Base-by-base conservation (phyloP, 2,113 vertebrate genomes). In the Sebastes schlegelii region DNA sequence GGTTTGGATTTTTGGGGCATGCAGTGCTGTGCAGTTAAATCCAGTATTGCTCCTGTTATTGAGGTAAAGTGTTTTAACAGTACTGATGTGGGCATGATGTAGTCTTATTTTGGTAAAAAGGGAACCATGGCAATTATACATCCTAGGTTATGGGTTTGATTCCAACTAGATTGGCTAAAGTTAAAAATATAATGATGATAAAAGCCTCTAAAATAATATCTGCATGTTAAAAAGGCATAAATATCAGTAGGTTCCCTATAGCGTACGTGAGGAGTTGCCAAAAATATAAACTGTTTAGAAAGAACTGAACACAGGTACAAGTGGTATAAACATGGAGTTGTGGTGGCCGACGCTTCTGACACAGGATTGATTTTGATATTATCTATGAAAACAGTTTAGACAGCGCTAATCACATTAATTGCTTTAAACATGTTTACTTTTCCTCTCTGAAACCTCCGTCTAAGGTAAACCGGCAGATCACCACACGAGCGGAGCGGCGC, bases 401-500 rank as follows among this genome's bases (percentile, higher is more conserved):
- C 17, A 17, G 80, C 63, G 45, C 89, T 94, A 93, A 95, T 95
- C 89, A 92, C 89, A 91, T 86, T 86, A 91, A 95, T 94, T 93
- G 86, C 91, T 92, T 88, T 93, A 92, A 92, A 89, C 82, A 78
- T 95, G 92, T 95, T 94, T 95, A 83, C 86, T 86, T 95, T 95
- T 91, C 79, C 92, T 84, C 82, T 91, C 88, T 83, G 64, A 83
- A 89, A 88, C 85, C 80, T 84, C 62, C 19, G 45, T 84, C 87
- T 88, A 42, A 75, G 68, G 88, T 62, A 83, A 92, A 87, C 75
- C 34, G n/a, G 58, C 46, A 60, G 84, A 89, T 87, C 75, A 86
- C 80, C 72, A 7, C 77, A 77, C 17, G 49, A 78, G 55, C 76
- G 82, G 63, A 82, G 78, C 17, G 11, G 55, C 65, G 2, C 54